Percentiles rank a stretch among this genome's conserved stretches.
Evolutionary conservation across 2,113 vertebrate genomes (phyloP).

Genomic region (Monarcha castaneiventris): DNA sequence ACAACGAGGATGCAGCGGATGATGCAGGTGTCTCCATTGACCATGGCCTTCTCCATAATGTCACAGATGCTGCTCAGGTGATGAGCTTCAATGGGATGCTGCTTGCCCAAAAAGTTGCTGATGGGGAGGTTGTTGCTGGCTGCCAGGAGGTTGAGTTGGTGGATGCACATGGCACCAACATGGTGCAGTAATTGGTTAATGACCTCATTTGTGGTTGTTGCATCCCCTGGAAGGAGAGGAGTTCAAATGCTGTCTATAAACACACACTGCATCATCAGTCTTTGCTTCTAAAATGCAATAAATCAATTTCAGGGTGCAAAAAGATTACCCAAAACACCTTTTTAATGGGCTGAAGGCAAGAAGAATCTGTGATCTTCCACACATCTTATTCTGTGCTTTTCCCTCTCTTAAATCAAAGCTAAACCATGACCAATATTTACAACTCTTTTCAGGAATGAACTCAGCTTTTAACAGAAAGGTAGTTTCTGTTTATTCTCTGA

Average conservation of each 20-base stretch:
- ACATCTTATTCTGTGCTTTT: neutral
- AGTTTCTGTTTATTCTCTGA: neutral
- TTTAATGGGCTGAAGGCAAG: neutral
- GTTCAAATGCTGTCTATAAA: neutral
- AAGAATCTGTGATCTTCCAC: neutral
- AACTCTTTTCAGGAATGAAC: neutral
- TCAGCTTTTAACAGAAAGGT: neutral
- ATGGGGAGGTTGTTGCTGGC: slow-evolving; percentile 88
- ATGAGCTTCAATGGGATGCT: slow-evolving; percentile 92
- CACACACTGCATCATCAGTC: neutral
- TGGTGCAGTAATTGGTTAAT: slow-evolving; percentile 98
- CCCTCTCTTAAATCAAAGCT: neutral
- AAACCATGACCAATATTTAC: neutral
- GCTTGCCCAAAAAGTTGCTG: slow-evolving; percentile 89
- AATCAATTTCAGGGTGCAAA: neutral
- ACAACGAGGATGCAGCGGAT: slow-evolving; percentile 96
- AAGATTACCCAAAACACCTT: neutral
- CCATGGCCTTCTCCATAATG: slow-evolving; percentile 99
- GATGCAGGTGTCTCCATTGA: slow-evolving; percentile 92
- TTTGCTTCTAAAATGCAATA: neutral
- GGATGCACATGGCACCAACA: slow-evolving; percentile 98
- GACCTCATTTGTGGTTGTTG: slow-evolving; percentile 89
- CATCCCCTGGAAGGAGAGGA: slow-evolving; percentile 79
- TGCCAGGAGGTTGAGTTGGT: slow-evolving; percentile 93
- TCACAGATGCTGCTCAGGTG: slow-evolving; percentile 97